Conservation (phyloP, 1,140 invertebrate species). For the Brachionus plicatilis region DNA sequence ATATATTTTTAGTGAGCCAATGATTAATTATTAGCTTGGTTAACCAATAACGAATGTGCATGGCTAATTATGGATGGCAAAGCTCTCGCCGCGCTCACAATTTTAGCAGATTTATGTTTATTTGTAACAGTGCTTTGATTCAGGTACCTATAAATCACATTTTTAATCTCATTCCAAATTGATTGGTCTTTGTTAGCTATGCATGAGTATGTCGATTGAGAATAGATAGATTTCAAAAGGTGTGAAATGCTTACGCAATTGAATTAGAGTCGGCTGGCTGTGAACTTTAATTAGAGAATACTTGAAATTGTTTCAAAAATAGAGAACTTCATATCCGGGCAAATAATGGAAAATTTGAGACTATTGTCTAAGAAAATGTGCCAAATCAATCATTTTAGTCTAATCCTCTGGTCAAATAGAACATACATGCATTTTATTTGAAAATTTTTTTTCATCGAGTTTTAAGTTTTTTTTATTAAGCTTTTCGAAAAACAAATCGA, state of each 20-base stretch:
- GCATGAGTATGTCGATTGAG: neutral
- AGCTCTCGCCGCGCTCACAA: neutral
- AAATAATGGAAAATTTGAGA: constrained; percentile 3
- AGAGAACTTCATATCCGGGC: neutral
- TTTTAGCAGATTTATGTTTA: constrained; percentile 29
- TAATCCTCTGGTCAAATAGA: constrained; percentile 17
- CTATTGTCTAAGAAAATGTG: constrained; percentile 32
- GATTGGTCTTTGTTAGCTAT: neutral
- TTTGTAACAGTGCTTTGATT: constrained; percentile 30
- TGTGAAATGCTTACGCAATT: constrained; percentile 28
- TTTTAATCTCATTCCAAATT: neutral
- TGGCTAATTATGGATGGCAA: neutral
- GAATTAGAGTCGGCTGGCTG: neutral
- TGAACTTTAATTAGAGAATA: constrained; percentile 1
- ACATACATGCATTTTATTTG: neutral
- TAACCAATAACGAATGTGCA: neutral
- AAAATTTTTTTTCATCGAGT: neutral
- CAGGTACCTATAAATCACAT: neutral
- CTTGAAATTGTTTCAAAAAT: neutral
- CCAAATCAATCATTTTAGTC: neutral
- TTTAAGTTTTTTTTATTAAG: neutral
- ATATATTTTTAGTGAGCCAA: neutral
- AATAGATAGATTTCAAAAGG: constrained; percentile 31
- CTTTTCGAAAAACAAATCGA: neutral
- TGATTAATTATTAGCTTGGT: neutral